These are phyloP conservation scores for Aplodontia rufa DNA, from an alignment of 2,113 vertebrate species.

Conservation along the genomic window DNA sequence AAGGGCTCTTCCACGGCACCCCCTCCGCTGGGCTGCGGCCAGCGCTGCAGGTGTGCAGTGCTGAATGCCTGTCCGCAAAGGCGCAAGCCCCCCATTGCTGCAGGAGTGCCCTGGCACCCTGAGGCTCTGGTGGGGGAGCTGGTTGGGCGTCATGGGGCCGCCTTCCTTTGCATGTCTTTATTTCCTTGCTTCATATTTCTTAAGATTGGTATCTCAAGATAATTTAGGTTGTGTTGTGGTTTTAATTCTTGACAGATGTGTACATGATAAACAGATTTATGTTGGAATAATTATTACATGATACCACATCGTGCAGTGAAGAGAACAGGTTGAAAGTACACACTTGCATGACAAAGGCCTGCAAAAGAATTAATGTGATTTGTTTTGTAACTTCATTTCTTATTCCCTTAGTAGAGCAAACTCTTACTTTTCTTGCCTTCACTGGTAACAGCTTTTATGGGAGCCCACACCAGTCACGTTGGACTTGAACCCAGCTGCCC, in stretches of 20 bases:
- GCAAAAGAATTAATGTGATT: conserved; percentile 60
- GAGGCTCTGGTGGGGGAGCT: not conserved
- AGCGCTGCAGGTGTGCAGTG: not conserved
- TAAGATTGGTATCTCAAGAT: not conserved
- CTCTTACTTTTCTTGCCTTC: conserved; percentile 77
- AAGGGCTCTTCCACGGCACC: not conserved
- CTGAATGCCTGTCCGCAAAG: not conserved
- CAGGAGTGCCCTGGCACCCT: not conserved
- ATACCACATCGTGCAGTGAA: not conserved
- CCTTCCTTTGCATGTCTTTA: not conserved
- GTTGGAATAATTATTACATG: not conserved
- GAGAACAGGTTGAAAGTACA: not conserved
- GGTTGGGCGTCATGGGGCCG: fast-evolving
- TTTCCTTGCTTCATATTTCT: not conserved
- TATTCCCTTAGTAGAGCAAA: conserved; percentile 77
- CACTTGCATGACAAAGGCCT: conserved; percentile 60
- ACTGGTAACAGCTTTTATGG: conserved; percentile 76
- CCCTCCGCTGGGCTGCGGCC: too few relatives aligned
- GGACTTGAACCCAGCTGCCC: conserved; percentile 70
- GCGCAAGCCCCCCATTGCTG: too few relatives aligned
- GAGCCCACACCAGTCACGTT: conserved; percentile 72
- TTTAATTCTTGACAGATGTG: not conserved
- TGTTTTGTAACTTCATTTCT: conserved; percentile 73
- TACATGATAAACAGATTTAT: not conserved
- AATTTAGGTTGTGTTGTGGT: not conserved